Percentiles rank a stretch among this genome's conserved stretches.
Conservation (phyloP, 2,888 invertebrate species). For the Dicyrtoma fusca region DNA sequence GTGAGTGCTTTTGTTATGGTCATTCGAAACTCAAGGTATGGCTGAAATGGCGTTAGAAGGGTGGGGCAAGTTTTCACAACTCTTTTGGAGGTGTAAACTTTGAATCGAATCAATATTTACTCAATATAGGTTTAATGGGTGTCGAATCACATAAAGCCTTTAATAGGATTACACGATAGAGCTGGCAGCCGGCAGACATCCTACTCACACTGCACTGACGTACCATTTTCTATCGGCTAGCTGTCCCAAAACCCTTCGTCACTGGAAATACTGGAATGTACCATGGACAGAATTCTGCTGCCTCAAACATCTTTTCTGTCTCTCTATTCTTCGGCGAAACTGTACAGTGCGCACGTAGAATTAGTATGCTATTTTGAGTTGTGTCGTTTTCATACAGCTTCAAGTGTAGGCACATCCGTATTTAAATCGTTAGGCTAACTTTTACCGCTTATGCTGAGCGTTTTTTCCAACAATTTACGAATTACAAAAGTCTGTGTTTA, state of each 20-base stretch:
- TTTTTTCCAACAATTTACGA: too few species aligned
- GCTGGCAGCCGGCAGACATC: not conserved
- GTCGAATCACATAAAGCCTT: conserved; percentile 27
- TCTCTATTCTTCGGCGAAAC: too few species aligned
- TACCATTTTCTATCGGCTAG: not conserved
- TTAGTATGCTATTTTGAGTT: too few species aligned
- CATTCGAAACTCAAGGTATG: conserved; percentile 8
- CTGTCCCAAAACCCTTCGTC: not conserved
- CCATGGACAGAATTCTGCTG: too few species aligned
- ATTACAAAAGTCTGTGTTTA: too few species aligned
- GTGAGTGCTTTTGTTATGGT: not conserved
- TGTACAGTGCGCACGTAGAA: too few species aligned
- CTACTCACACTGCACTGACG: not conserved
- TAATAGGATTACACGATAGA: conserved; percentile 25
- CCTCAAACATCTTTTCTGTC: too few species aligned
- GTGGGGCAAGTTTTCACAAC: conserved; percentile 28
- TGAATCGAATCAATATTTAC: conserved; percentile 33
- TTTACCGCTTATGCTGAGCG: too few species aligned
- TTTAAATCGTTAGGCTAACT: too few species aligned
- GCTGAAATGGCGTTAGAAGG: conserved; percentile 30
- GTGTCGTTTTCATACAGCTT: too few species aligned
- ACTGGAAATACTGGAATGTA: too few species aligned
- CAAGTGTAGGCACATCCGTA: too few species aligned
- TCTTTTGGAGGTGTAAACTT: conserved; percentile 26
- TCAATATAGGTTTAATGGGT: conserved; percentile 24